Conservation (phyloP, 1,140 invertebrate species). For the Hestina assimilis region DNA sequence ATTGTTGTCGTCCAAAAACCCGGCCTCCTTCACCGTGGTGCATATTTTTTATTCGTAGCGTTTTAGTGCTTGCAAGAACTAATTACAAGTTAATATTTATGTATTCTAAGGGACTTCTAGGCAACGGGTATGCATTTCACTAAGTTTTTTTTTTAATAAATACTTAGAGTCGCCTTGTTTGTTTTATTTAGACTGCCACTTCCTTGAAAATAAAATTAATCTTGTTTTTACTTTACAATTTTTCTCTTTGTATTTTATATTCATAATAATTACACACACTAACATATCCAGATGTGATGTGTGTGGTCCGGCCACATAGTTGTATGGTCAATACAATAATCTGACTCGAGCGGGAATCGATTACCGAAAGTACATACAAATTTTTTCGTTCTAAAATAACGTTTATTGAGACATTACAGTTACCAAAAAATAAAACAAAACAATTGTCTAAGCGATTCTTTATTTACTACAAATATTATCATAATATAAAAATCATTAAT, state of each 20-base stretch:
- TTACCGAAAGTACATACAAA: too few relatives aligned
- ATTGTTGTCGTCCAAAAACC: conserved; percentile 33
- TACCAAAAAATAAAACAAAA: neutral
- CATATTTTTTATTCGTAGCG: conserved; percentile 33
- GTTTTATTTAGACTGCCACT: too few relatives aligned
- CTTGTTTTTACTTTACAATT: too few relatives aligned
- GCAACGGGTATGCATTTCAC: conserved; percentile 53
- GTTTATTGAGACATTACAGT: too few relatives aligned
- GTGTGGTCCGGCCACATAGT: too few relatives aligned
- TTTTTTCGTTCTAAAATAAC: too few relatives aligned
- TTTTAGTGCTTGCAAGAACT: conserved; percentile 30
- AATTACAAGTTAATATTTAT: conserved; percentile 33
- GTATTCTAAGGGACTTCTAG: conserved; percentile 35
- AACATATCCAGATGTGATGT: too few relatives aligned
- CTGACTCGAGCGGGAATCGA: too few relatives aligned
- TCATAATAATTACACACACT: too few relatives aligned
- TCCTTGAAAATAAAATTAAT: too few relatives aligned
- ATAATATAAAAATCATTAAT: neutral
- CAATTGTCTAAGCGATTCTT: neutral
- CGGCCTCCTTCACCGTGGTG: conserved; percentile 31
- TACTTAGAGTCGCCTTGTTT: conserved; percentile 42
- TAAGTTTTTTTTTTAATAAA: conserved; percentile 46
- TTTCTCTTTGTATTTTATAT: too few relatives aligned
- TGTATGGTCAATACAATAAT: too few relatives aligned
- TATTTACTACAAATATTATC: neutral